Evolutionary conservation across 2,113 vertebrate genomes (phyloP), one percentile per base, ranked within the genome.

Genomic region (Gadus chalcogrammus): DNA sequence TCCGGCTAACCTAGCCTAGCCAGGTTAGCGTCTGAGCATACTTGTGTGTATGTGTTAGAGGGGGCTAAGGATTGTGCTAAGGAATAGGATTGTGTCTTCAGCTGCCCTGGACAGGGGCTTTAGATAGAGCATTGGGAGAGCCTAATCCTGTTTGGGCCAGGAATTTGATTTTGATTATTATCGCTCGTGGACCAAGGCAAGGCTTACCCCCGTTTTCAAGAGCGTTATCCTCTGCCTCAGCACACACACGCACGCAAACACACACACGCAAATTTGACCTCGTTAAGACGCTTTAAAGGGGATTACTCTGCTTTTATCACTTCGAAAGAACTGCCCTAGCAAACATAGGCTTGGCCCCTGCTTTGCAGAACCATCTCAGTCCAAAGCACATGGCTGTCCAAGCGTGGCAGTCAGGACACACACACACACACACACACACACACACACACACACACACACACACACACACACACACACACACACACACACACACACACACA

Each of bases 101-200:
- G 87, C 86, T 68, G 73, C 80, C 79, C 72, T 79, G 86, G 85
- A 89, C 85, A 81, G 80, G 71, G 61, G 87, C 75, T 88, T 89
- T 88, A 81, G 53, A 69, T 69, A 68, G 78, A 85, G 82, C 69
- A 63, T 56, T n/a, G 82, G 76, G 77, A 88, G 82, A 87, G 76
- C 77, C 82, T 88, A 92, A 92, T 92, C 87, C 84, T 87, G 89
- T 91, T 87, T 89, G 87, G 87, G 85, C 83, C 81, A 83, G 85
- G 88, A 91, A 91, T 91, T 87, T 88, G 87, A 91, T 90, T 91
- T 91, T 88, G 88, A 92, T 91, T 87, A 90, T 91, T 88, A 92
- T 91, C 91, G 89, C 86, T 85, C 82, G 79, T 80, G 79, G 84
- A 76, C 85, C 82, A 83, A 86, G 82, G 78, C 72, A 74, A 71